Evolutionary conservation across 2,797 vertebrate genomes (phyloP).

Genomic region (Alectoris magna): DNA sequence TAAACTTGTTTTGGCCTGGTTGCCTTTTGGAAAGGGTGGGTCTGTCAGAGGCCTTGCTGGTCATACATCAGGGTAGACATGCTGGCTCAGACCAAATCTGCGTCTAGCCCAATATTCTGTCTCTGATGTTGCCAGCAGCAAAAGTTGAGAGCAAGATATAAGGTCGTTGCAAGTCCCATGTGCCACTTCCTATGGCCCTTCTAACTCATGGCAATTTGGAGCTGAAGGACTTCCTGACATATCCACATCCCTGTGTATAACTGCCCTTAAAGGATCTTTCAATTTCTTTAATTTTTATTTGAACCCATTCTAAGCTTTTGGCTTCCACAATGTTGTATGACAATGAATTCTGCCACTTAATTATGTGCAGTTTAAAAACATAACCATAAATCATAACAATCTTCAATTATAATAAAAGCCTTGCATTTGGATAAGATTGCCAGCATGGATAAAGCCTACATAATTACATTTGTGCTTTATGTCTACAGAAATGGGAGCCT

Average conservation of each 20-base stretch:
- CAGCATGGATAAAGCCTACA: background rate
- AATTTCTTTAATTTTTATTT: background rate
- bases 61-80: background rate
- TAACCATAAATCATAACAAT: background rate
- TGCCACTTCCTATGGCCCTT: background rate
- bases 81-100: background rate
- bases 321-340: background rate
- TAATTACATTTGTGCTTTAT: background rate
- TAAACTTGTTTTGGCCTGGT: background rate
- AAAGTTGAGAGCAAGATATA: background rate
- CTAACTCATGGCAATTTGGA: background rate
- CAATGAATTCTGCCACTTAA: background rate
- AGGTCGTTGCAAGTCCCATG: background rate
- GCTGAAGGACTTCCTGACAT: background rate
- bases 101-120: background rate
- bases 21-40: conserved; percentile 3
- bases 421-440: background rate
- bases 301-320: conserved; percentile 9
- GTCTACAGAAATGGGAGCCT: background rate
- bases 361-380: background rate
- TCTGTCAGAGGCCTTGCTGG: background rate
- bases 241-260: background rate
- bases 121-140: background rate
- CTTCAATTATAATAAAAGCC: background rate
- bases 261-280: background rate